phyloP scores from a whole-genome alignment of 1,140 invertebrate species.

The Lethrus apterus region DNA sequence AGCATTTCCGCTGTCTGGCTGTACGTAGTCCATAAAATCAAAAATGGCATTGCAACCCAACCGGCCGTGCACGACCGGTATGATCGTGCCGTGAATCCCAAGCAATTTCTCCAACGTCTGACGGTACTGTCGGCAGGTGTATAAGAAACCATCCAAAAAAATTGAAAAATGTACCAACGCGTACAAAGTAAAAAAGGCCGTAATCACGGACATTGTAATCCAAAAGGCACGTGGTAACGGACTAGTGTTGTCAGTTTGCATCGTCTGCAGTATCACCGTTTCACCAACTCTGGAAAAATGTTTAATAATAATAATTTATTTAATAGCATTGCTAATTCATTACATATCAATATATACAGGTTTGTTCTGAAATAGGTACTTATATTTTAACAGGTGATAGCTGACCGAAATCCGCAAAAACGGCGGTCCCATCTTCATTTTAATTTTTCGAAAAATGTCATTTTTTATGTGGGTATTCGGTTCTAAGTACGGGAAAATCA shows the following conservation, averaged over 20 bases:
- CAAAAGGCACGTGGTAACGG: slow-evolving; percentile 42
- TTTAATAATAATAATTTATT: background rate
- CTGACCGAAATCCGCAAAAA: no score
- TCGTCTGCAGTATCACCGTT: slow-evolving; percentile 37
- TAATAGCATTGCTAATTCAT: no score
- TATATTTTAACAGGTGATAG: no score
- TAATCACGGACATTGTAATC: slow-evolving; percentile 41
- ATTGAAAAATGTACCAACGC: slow-evolving; percentile 44
- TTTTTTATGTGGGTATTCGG: no score
- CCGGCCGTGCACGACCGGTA: slow-evolving; percentile 46
- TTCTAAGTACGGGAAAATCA: no score
- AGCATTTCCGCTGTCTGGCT: slow-evolving; percentile 43
- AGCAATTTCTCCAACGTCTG: slow-evolving; percentile 41
- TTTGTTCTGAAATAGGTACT: no score
- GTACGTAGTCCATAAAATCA: slow-evolving; percentile 56
- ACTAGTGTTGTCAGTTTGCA: slow-evolving; percentile 38
- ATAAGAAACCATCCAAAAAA: slow-evolving; percentile 47
- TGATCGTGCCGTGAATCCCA: slow-evolving; percentile 37
- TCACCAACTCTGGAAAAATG: slow-evolving; percentile 36
- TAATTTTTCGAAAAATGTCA: no score
- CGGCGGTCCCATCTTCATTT: no score
- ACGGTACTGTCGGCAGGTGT: slow-evolving; percentile 48
- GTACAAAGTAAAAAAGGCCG: slow-evolving; percentile 42
- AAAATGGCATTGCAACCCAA: slow-evolving; percentile 48
- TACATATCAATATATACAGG: no score